A percentile compares a stretch with the other conserved stretches of the same genome.
phyloP scores from a whole-genome alignment of 1,140 invertebrate genomes.

The Drosophila virilis region DNA sequence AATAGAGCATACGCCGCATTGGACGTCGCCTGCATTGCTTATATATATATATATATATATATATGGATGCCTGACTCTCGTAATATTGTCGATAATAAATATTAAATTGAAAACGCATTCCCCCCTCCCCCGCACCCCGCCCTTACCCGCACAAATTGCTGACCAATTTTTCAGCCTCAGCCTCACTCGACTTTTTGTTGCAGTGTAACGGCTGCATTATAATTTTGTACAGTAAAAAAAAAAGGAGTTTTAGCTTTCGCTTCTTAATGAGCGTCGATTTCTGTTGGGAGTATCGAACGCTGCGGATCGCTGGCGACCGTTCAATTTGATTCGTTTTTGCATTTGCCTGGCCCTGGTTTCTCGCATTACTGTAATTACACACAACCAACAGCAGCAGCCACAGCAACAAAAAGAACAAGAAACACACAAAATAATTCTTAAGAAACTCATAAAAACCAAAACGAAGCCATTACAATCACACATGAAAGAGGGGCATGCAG shows the following conservation, averaged over 20 bases:
- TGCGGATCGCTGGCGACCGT: slow-evolving; percentile 41
- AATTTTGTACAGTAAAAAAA: slow-evolving; percentile 41
- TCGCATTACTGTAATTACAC: slow-evolving; percentile 78
- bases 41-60: neutral
- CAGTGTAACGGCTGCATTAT: slow-evolving; percentile 37
- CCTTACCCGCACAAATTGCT: slow-evolving; percentile 15
- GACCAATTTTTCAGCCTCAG: neutral
- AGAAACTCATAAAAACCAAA: slow-evolving; percentile 79
- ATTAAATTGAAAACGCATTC: slow-evolving; percentile 66
- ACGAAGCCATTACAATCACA: slow-evolving; percentile 78
- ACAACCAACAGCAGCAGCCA: slow-evolving; percentile 46
- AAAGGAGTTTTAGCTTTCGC: slow-evolving; percentile 22
- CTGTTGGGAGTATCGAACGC: slow-evolving; percentile 31
- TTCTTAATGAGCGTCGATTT: slow-evolving; percentile 73
- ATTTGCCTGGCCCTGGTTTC: slow-evolving; percentile 14
- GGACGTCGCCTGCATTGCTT: slow-evolving; percentile 44
- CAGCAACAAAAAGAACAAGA: slow-evolving; percentile 9
- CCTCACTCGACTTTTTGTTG: slow-evolving; percentile 11
- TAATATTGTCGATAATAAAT: slow-evolving; percentile 78
- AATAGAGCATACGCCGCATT: slow-evolving; percentile 77
- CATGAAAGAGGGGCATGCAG: slow-evolving; percentile 22
- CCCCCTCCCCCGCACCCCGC: neutral
- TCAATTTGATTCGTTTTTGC: slow-evolving; percentile 59
- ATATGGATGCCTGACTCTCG: slow-evolving; percentile 21
- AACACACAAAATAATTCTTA: slow-evolving; percentile 72